These are phyloP conservation scores for Thymallus thymallus DNA, from an alignment of 2,113 vertebrate species.

Conservation along the genomic window DNA sequence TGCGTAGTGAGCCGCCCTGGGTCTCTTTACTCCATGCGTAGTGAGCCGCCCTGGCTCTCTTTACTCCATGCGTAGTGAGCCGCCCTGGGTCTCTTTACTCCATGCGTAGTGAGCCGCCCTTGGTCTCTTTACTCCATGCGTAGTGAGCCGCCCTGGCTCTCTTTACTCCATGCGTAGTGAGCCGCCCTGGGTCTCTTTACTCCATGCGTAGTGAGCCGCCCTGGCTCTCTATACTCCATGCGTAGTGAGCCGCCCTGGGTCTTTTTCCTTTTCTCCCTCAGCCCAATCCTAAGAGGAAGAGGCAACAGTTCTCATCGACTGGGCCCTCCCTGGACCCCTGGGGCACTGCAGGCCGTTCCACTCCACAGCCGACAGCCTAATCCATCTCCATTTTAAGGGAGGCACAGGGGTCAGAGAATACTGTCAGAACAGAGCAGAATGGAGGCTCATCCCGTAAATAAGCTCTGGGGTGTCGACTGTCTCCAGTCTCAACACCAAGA, in stretches of 20 bases:
- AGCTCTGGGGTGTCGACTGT: background rate
- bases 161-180: too few species aligned
- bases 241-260: background rate
- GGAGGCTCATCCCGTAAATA: conserved; percentile 14
- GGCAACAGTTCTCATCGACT: conserved; percentile 18
- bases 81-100: too few species aligned
- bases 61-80: too few species aligned
- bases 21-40: too few species aligned
- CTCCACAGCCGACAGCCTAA: conserved; percentile 51
- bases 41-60: too few species aligned
- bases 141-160: too few species aligned
- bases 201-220: too few species aligned
- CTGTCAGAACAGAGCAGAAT: conserved; percentile 25
- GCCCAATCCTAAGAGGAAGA: background rate
- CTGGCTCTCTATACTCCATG: background rate
- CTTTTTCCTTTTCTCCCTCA: background rate
- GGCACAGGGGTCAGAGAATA: conserved; percentile 13
- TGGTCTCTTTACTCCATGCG: too few species aligned
- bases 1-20: too few species aligned
- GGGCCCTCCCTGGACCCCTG: conserved; percentile 10
- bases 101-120: too few species aligned
- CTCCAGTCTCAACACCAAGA: background rate
- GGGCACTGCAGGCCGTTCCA: conserved; percentile 20
- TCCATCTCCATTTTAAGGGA: conserved; percentile 50
- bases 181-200: too few species aligned